Conservation (phyloP, 2,888 invertebrate species). For the Elgonia sp. region DNA sequence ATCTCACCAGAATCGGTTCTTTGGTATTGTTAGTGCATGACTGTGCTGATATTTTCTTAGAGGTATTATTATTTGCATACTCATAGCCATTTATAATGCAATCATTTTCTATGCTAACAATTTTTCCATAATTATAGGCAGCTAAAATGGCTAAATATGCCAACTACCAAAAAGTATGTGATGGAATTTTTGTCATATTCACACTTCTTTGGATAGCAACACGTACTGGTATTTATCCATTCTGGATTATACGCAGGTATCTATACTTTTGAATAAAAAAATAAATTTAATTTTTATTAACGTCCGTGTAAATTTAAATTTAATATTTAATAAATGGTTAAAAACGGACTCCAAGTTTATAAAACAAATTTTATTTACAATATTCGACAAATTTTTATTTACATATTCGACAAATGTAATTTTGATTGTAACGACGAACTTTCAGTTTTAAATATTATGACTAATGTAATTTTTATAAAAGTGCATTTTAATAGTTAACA, state of each 20-base stretch:
- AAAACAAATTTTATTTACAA: too few relatives aligned
- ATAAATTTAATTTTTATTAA: too few relatives aligned
- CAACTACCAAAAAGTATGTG: conserved; percentile 95
- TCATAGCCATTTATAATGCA: neutral
- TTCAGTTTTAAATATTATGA: too few relatives aligned
- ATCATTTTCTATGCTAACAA: neutral
- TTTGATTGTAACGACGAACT: too few relatives aligned
- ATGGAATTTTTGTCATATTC: conserved; percentile 95
- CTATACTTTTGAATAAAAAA: conserved; percentile 73
- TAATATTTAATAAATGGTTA: too few relatives aligned
- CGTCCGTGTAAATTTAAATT: too few relatives aligned
- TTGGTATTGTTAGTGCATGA: conserved; percentile 96
- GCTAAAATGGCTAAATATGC: conserved; percentile 98
- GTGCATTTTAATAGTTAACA: too few relatives aligned
- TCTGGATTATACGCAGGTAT: conserved; percentile 94
- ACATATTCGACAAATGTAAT: too few relatives aligned
- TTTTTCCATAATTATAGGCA: conserved; percentile 88
- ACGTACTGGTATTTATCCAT: conserved; percentile 95
- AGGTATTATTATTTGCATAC: conserved; percentile 87
- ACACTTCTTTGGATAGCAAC: conserved; percentile 97
- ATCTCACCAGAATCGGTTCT: conserved; percentile 96
- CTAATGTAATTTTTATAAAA: too few relatives aligned
- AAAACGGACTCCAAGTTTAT: too few relatives aligned
- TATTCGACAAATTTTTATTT: too few relatives aligned
- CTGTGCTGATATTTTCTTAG: conserved; percentile 95